These are phyloP conservation scores for Heliothis subflexa DNA, from an alignment of 1,140 invertebrate species.

Conservation along the genomic window DNA sequence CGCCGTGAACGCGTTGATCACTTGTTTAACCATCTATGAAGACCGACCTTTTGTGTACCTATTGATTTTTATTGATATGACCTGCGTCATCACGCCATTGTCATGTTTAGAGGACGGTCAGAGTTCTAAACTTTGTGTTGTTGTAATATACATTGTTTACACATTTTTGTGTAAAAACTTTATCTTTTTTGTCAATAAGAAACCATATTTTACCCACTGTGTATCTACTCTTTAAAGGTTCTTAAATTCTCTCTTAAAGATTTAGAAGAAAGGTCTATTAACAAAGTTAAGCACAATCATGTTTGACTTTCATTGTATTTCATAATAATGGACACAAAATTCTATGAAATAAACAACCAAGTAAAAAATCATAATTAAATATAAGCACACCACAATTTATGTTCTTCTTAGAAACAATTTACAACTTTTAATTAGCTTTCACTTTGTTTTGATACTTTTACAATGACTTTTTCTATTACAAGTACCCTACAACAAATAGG, in stretches of 20 bases:
- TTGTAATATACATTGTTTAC: no score
- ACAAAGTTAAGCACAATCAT: background rate
- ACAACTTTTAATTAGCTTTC: slow-evolving; percentile 43
- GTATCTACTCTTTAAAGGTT: no score
- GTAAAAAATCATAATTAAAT: background rate
- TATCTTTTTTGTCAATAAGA: no score
- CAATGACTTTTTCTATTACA: slow-evolving; percentile 12
- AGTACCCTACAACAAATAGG: slow-evolving; percentile 20
- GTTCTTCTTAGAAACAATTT: slow-evolving; percentile 30
- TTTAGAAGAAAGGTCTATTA: background rate
- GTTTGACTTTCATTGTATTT: background rate
- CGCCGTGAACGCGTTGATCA: background rate
- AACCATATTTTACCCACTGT: no score
- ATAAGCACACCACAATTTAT: slow-evolving; percentile 35
- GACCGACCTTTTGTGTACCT: slow-evolving; percentile 13
- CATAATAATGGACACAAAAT: background rate
- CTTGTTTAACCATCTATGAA: slow-evolving; percentile 16
- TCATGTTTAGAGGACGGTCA: background rate
- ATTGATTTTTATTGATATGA: slow-evolving; percentile 35
- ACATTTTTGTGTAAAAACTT: no score
- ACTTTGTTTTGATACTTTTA: slow-evolving; percentile 35
- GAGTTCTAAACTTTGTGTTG: background rate
- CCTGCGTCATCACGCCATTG: slow-evolving; percentile 24
- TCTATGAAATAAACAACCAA: slow-evolving; percentile 10
- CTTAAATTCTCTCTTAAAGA: background rate